These are phyloP conservation scores for Patella caerulea DNA, from an alignment of 2,888 invertebrate species.

Conservation along the genomic window DNA sequence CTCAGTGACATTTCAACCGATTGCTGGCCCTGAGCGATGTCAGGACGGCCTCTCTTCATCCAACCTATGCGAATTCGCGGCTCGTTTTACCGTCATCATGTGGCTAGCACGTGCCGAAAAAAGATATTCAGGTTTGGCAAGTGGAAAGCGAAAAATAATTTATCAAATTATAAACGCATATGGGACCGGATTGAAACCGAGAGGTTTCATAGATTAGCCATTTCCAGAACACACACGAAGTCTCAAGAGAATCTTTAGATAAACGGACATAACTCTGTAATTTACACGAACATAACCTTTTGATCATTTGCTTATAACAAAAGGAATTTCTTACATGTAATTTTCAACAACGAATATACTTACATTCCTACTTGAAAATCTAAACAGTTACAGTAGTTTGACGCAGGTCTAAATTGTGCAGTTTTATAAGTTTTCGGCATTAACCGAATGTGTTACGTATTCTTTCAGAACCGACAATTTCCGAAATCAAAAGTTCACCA, in stretches of 20 bases:
- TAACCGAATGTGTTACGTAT: no score
- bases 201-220: not conserved
- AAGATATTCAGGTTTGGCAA: not conserved
- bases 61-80: not conserved
- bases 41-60: slow-evolving; percentile 1
- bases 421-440: no score
- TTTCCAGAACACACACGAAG: slow-evolving; percentile 2
- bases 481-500: no score
- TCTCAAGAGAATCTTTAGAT: not conserved
- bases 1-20: slow-evolving; percentile 33
- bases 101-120: not conserved
- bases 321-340: no score
- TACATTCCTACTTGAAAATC: no score
- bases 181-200: not conserved
- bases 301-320: no score
- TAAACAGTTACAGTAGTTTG: no score
- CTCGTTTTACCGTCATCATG: not conserved
- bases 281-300: no score
- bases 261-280: no score
- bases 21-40: slow-evolving; percentile 21
- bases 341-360: no score
- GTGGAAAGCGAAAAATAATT: slow-evolving; percentile 18
- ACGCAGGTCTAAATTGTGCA: no score
- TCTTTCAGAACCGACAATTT: no score
- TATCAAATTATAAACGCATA: slow-evolving; percentile 22